Conservation (phyloP, 2,888 invertebrate genomes). For the Laspeyria flexula region DNA sequence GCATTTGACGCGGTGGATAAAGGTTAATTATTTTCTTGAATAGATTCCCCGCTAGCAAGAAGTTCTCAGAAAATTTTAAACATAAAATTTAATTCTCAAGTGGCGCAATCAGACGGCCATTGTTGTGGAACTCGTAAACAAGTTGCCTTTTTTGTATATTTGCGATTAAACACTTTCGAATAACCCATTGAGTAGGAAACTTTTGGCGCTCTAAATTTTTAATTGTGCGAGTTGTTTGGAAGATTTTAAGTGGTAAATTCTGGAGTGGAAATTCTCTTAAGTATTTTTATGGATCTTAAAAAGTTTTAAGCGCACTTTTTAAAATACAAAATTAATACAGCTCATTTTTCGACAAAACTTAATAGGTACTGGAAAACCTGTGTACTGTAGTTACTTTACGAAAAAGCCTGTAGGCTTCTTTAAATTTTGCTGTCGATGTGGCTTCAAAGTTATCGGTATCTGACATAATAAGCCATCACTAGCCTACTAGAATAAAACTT, state of each 20-base stretch:
- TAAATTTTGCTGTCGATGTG: too few relatives aligned
- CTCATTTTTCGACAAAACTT: too few relatives aligned
- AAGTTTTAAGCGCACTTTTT: not conserved
- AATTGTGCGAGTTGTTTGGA: slow-evolving; percentile 12
- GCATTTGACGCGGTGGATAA: slow-evolving; percentile 59
- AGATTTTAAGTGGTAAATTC: slow-evolving; percentile 5
- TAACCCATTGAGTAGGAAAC: slow-evolving; percentile 40
- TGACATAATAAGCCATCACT: too few relatives aligned
- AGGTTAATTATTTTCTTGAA: slow-evolving; percentile 68
- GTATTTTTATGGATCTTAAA: not conserved
- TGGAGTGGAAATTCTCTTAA: not conserved
- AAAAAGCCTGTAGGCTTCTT: too few relatives aligned
- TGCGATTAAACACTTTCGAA: slow-evolving; percentile 50
- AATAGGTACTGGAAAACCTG: too few relatives aligned
- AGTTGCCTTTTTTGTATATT: slow-evolving; percentile 42
- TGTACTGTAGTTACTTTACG: too few relatives aligned
- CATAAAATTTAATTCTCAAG: slow-evolving; percentile 43
- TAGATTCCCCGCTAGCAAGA: slow-evolving; percentile 34
- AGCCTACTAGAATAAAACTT: slow-evolving; percentile 8
- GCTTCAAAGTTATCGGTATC: too few relatives aligned
- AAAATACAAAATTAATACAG: not conserved
- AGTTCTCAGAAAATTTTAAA: slow-evolving; percentile 29
- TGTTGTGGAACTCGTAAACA: slow-evolving; percentile 45
- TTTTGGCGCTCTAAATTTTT: slow-evolving; percentile 26
- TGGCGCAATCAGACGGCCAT: slow-evolving; percentile 50